These are phyloP conservation scores for Callipepla californica DNA, from an alignment of 2,113 vertebrate species.

Conservation along the genomic window DNA sequence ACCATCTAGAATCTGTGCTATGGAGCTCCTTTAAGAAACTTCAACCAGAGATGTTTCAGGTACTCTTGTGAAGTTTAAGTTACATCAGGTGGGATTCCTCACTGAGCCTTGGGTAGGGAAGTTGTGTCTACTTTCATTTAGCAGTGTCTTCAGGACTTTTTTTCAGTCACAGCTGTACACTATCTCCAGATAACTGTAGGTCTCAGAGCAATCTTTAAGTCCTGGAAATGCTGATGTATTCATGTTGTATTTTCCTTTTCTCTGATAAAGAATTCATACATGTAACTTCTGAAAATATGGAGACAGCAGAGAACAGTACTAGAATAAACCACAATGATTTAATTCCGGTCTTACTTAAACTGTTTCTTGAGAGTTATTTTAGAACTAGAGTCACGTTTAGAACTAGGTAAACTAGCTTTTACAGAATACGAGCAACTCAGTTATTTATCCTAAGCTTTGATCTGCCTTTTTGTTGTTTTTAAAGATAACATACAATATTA, in stretches of 20 bases:
- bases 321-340: conserved; percentile 19
- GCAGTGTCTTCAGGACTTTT: not conserved
- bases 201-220: not conserved
- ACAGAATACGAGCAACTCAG: not conserved
- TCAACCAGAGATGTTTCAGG: not conserved
- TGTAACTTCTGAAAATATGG: not conserved
- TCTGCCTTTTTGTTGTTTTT: conserved; percentile 12
- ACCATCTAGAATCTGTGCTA: rapidly evolving
- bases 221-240: not conserved
- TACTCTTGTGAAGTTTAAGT: not conserved
- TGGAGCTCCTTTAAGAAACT: not conserved
- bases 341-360: not conserved
- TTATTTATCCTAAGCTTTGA: not conserved
- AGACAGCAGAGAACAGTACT: not conserved
- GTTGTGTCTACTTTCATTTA: not conserved
- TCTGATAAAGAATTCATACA: not conserved
- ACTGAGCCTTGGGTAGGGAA: not conserved
- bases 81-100: not conserved
- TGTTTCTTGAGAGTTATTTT: conserved; percentile 15
- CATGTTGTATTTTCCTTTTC: not conserved
- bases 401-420: conserved; percentile 26
- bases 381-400: not conserved
- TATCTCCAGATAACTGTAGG: not conserved
- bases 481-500: not conserved
- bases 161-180: not conserved